Conservation (phyloP, 2,113 vertebrate genomes). For the Oenanthe melanoleuca region DNA sequence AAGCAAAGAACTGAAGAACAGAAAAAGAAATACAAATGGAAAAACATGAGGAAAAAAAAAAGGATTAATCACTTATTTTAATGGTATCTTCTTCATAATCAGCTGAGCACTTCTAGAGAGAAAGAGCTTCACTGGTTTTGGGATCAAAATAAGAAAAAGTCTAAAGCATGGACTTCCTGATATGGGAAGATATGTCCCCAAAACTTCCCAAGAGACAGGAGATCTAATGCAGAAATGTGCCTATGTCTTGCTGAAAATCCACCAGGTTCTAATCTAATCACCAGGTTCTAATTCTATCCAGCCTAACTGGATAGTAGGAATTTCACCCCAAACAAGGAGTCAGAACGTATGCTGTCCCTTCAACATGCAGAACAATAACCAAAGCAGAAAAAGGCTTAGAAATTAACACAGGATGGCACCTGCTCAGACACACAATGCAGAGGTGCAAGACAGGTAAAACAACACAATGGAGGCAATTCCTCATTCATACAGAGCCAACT, state of each 20-base stretch:
- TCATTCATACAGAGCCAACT: neutral
- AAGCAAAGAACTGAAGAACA: neutral
- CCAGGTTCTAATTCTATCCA: too few species aligned
- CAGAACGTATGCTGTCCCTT: neutral
- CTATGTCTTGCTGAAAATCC: neutral
- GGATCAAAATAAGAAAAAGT: neutral
- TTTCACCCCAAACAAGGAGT: neutral
- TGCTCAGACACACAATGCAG: neutral
- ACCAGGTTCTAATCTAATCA: too few species aligned
- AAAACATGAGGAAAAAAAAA: fast-evolving
- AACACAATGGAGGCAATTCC: neutral
- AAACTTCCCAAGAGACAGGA: neutral
- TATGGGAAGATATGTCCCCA: fast-evolving
- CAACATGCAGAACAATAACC: neutral
- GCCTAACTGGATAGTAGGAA: neutral
- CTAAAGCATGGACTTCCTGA: neutral
- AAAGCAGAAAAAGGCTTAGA: neutral
- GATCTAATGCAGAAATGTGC: neutral
- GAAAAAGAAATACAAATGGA: neutral
- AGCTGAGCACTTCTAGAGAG: neutral
- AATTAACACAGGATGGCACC: neutral
- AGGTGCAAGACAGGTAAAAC: neutral
- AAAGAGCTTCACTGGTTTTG: neutral
- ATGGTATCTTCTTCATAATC: neutral
- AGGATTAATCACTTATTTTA: neutral